Conservation (phyloP, 2,888 invertebrate species). For the Trichopria drosophilae region DNA sequence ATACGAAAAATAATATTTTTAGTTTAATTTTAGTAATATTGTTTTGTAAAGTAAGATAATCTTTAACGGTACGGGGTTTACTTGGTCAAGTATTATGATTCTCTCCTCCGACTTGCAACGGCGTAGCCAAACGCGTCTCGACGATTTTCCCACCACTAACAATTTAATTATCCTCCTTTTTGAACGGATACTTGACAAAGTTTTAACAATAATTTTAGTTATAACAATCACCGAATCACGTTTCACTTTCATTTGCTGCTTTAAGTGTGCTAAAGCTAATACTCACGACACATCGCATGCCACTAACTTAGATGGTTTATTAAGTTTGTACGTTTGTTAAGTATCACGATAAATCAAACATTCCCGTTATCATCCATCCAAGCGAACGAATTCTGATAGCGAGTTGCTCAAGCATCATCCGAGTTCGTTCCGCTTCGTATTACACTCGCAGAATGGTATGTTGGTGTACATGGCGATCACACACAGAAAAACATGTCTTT, state of each 20-base stretch:
- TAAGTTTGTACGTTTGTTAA: too few species aligned
- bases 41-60: too few species aligned
- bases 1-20: too few species aligned
- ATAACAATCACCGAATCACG: conserved; percentile 49
- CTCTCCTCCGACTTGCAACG: background rate
- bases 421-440: too few species aligned
- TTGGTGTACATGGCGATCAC: conserved; percentile 68
- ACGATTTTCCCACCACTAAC: conserved; percentile 6
- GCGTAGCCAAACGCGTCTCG: background rate
- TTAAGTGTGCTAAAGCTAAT: conserved; percentile 50
- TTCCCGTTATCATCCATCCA: too few species aligned
- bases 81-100: conserved; percentile 56
- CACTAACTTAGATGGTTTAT: too few species aligned
- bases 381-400: too few species aligned
- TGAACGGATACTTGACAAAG: conserved; percentile 55
- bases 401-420: too few species aligned
- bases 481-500: conserved; percentile 58
- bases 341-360: too few species aligned
- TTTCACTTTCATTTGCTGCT: conserved; percentile 58
- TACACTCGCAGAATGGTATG: conserved; percentile 68
- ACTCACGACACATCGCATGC: conserved; percentile 31
- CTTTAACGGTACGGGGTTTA: too few species aligned
- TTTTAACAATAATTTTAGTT: conserved; percentile 50
- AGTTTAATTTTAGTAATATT: too few species aligned
- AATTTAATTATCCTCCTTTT: conserved; percentile 1